Evolutionary conservation across 1,140 invertebrate species (phyloP), one percentile per base, ranked within the genome.

Genomic region (Arion vulgaris): DNA sequence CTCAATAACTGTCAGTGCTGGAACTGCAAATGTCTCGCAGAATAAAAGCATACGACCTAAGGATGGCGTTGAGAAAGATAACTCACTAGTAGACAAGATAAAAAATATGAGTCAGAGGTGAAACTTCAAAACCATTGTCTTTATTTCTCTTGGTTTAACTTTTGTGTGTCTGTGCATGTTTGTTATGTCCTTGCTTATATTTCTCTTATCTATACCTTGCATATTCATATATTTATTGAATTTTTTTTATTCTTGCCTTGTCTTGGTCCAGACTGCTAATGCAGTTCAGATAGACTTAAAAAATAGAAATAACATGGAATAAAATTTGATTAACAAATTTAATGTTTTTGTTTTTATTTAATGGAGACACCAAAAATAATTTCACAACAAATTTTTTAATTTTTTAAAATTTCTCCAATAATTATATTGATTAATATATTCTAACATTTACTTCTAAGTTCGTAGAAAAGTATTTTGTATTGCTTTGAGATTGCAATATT

Each of bases 71-170:
- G 32, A 73, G 38, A 84, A 85, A 79, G 88, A 88, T 71, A 86
- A 84, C 28, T 85, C 89, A 26, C 87, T 91, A 84, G 82, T 91
- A 73, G 89, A 91, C 73, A 86, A 89, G 81, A 85, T 91, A 4
- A 90, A 89, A 79, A 85, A 87, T 75, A 90, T 91, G 84, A 88
- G 87, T 51, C 85, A 86, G 26, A 90, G 85, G 90, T 91, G 73
- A 88, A 87, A 11, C 41, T 39, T 72, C 15, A 34, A 32, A 57
- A 19, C 26, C 53, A 57, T 19, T 57, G 23, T 57, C 2, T 15
- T 57, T 11, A 23, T 57, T 2, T 57, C 53, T 57, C 9, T 57
- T 57, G 19, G 23, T 23, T 57, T 45, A 15, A 45, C 5, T 45
- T 45, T 15, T 45, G 41, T 45, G 41, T 45, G 15, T 45, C 41